Conservation (phyloP, 2,888 invertebrate genomes). For the Ichneumoninae sp. region DNA sequence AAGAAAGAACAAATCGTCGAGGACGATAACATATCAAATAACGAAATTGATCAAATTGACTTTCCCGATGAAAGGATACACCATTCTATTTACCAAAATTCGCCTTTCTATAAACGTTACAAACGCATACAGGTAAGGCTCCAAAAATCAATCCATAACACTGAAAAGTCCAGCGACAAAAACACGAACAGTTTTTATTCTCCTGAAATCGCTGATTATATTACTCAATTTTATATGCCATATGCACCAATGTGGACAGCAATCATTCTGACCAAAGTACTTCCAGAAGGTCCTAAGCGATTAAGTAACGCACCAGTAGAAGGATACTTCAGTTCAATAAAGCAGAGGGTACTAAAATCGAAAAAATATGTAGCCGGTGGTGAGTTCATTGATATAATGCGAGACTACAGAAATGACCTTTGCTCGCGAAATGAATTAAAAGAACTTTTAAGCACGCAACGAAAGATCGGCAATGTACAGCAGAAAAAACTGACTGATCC, state of each 20-base stretch:
- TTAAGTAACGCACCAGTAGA: conserved; percentile 6
- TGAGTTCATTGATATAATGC: conserved; percentile 26
- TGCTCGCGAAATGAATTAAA: conserved; percentile 8
- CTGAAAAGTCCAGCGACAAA: neutral
- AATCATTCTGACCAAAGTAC: neutral
- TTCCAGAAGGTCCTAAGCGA: neutral
- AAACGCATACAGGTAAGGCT: neutral
- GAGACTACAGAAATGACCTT: conserved; percentile 4
- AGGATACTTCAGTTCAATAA: neutral
- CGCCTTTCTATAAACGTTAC: neutral
- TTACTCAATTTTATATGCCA: neutral
- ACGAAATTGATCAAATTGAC: neutral
- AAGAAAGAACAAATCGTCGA: neutral
- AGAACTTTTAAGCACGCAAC: conserved; percentile 11
- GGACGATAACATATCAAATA: neutral
- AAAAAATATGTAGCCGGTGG: conserved; percentile 4
- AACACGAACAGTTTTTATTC: neutral
- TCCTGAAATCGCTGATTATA: neutral
- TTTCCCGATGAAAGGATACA: neutral
- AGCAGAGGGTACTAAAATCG: neutral
- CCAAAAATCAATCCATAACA: neutral
- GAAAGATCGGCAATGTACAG: conserved; percentile 2
- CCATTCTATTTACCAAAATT: neutral
- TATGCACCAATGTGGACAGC: conserved; percentile 14
- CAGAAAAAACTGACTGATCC: conserved; percentile 2